Conservation (phyloP, 1,140 invertebrate species). For the Drosophila kanapiae region DNA sequence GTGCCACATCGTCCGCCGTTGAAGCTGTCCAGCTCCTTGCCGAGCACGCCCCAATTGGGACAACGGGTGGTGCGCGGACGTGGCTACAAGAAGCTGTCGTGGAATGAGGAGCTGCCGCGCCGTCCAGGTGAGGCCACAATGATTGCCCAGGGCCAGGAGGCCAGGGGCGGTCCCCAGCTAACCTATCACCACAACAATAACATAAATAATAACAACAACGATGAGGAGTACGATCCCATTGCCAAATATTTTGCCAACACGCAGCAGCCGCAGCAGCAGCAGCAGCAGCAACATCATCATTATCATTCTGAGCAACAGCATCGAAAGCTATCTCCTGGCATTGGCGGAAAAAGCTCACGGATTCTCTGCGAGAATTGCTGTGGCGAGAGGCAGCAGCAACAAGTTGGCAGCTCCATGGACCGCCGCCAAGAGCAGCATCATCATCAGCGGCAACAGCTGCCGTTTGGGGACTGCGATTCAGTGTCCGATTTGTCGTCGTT, state of each 20-base stretch:
- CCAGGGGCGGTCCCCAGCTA: slow-evolving; percentile 30
- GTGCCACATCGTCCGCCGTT: slow-evolving; percentile 17
- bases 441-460: slow-evolving; percentile 36
- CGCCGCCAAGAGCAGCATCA: slow-evolving; percentile 29
- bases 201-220: slow-evolving; percentile 36
- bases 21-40: slow-evolving; percentile 62
- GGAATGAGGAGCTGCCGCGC: slow-evolving; percentile 36
- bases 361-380: slow-evolving; percentile 78
- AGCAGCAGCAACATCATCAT: slow-evolving; percentile 29
- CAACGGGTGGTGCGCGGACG: slow-evolving; percentile 47
- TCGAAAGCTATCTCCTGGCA: slow-evolving; percentile 48
- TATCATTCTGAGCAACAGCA: slow-evolving; percentile 28
- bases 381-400: slow-evolving; percentile 66
- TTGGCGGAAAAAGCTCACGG: slow-evolving; percentile 68
- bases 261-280: no score
- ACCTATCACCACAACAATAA: slow-evolving; percentile 41
- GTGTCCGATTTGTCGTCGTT: slow-evolving; percentile 84
- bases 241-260: slow-evolving; percentile 49
- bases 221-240: slow-evolving; percentile 57
- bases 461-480: slow-evolving; percentile 75
- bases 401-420: slow-evolving; percentile 57
- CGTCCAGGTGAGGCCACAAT: slow-evolving; percentile 19
- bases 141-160: slow-evolving; percentile 43
- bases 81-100: slow-evolving; percentile 59
- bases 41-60: slow-evolving; percentile 62